A percentile compares a stretch with the other conserved stretches of the same genome.
Evolutionary conservation across 2,888 invertebrate genomes (phyloP).

Genomic region (Pharmacophagus antenor): DNA sequence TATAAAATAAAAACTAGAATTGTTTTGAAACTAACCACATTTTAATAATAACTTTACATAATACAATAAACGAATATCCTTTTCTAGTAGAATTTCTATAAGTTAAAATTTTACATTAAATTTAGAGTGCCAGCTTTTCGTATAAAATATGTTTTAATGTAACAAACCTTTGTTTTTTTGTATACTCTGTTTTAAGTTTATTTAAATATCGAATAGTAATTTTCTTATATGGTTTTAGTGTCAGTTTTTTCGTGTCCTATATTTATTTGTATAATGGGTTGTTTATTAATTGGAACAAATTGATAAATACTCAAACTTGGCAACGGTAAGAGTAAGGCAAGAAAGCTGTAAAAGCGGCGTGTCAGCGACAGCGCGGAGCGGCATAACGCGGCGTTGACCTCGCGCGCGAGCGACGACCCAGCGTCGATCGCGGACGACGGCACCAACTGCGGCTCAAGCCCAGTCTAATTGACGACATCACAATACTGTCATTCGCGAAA

Average conservation of each 20-base stretch:
- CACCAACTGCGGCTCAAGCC: slow-evolving; percentile 29
- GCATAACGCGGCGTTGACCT: slow-evolving; percentile 76
- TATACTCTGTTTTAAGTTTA: not conserved
- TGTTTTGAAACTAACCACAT: slow-evolving; percentile 71
- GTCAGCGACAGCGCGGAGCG: slow-evolving; percentile 40
- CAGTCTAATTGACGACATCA: slow-evolving; percentile 17
- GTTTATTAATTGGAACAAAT: not conserved
- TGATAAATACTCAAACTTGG: not conserved
- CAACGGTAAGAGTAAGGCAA: slow-evolving; percentile 38
- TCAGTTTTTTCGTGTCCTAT: too few relatives aligned
- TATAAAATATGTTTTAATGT: not conserved
- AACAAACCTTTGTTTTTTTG: not conserved
- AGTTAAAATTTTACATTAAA: slow-evolving; percentile 6
- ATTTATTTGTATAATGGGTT: too few relatives aligned
- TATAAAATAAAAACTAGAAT: slow-evolving; percentile 60
- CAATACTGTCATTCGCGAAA: not conserved
- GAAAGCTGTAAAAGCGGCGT: slow-evolving; percentile 47
- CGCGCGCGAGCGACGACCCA: slow-evolving; percentile 71
- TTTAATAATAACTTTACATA: slow-evolving; percentile 47
- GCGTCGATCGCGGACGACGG: slow-evolving; percentile 34
- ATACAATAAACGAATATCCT: slow-evolving; percentile 30
- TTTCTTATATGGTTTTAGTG: too few relatives aligned
- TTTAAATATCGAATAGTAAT: too few relatives aligned
- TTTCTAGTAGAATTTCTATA: slow-evolving; percentile 19
- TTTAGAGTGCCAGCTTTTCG: not conserved